Percentiles rank a stretch among this genome's conserved stretches.
These are phyloP conservation scores for Sarcophaga caerulescens DNA, from an alignment of 2,888 invertebrate genomes.

Conservation along the genomic window DNA sequence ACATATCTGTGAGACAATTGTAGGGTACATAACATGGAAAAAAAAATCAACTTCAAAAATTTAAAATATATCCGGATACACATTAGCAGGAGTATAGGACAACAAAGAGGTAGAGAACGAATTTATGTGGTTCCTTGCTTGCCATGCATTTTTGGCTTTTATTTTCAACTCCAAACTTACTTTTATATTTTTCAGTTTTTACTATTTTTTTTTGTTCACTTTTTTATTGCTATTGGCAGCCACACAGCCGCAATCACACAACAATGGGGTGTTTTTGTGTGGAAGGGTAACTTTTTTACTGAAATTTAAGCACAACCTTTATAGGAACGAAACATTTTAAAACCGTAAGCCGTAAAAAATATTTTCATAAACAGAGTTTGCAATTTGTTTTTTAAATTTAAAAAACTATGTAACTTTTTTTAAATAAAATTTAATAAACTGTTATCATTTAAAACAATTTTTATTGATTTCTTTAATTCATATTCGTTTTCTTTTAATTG, in stretches of 20 bases:
- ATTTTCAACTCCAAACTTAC: neutral
- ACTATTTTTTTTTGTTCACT: too few species aligned
- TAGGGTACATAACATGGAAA: too few species aligned
- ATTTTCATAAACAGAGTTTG: too few species aligned
- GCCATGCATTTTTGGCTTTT: neutral
- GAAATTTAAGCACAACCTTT: neutral
- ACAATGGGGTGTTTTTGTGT: neutral
- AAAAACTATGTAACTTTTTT: too few species aligned
- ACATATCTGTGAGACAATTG: too few species aligned
- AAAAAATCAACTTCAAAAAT: too few species aligned
- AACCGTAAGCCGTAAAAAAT: too few species aligned
- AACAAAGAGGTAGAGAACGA: neutral
- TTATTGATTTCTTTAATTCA: neutral
- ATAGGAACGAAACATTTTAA: too few species aligned
- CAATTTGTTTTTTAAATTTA: too few species aligned
- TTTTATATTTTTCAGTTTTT: too few species aligned
- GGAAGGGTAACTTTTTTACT: neutral
- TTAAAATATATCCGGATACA: too few species aligned
- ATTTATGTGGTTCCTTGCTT: neutral
- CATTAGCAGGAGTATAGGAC: neutral
- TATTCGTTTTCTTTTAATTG: conserved; percentile 17
- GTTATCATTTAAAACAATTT: neutral
- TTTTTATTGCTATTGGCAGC: neutral
- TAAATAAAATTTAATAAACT: too few species aligned
- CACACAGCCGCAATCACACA: neutral